Conservation (phyloP, 2,797 vertebrate genomes). For the Diglossa cyanea region DNA sequence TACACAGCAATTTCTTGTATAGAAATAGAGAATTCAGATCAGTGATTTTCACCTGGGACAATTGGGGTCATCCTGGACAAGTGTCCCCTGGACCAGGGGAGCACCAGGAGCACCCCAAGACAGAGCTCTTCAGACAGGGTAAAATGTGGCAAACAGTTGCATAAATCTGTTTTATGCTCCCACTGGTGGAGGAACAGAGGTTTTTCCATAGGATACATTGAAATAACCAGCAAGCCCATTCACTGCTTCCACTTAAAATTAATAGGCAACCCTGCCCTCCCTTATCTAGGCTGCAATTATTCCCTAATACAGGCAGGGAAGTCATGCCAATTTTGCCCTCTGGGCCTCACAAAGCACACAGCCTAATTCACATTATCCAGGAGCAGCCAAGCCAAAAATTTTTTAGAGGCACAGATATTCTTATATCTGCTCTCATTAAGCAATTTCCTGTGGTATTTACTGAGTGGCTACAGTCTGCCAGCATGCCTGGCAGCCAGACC, state of each 20-base stretch:
- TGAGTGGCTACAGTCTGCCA: constrained; percentile 8
- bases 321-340: constrained; percentile 41
- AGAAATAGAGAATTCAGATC: background rate
- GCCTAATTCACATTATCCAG: background rate
- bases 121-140: background rate
- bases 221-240: background rate
- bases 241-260: background rate
- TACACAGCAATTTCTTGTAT: background rate
- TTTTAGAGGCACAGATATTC: constrained; percentile 21
- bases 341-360: background rate
- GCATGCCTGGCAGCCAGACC: background rate
- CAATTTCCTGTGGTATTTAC: constrained; percentile 59
- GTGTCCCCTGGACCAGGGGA: background rate
- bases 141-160: background rate
- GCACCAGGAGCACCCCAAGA: background rate
- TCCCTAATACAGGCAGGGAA: constrained; percentile 6
- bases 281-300: constrained; percentile 34
- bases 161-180: background rate
- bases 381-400: constrained; percentile 23
- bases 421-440: constrained; percentile 56
- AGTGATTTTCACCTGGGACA: background rate
- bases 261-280: constrained; percentile 26
- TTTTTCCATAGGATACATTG: background rate
- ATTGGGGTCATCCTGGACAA: background rate
- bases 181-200: background rate